These are phyloP conservation scores for Papilio demoleus DNA, from an alignment of 2,888 invertebrate species.

Conservation along the genomic window DNA sequence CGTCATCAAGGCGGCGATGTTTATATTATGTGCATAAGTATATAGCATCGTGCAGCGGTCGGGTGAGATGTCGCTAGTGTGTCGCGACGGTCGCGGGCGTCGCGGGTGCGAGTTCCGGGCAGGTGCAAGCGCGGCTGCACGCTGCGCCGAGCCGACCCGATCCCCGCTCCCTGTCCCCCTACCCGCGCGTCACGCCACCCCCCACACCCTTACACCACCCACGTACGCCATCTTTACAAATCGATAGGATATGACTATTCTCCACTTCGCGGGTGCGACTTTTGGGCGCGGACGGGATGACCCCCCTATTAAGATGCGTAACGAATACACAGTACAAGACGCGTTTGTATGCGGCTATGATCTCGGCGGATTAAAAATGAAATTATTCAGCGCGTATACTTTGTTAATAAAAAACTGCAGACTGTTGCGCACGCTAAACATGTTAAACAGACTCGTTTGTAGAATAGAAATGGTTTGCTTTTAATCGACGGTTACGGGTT, in stretches of 20 bases:
- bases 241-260: constrained; percentile 85
- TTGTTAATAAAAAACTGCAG: constrained; percentile 8
- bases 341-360: constrained; percentile 25
- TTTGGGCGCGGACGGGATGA: constrained; percentile 80
- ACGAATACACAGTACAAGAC: constrained; percentile 61
- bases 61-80: constrained; percentile 49
- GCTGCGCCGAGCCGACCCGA: constrained; percentile 77
- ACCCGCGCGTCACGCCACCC: constrained; percentile 57
- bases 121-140: constrained; percentile 80
- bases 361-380: constrained; percentile 22
- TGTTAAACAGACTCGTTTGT: constrained; percentile 22
- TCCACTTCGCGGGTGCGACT: constrained; percentile 80
- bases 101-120: constrained; percentile 55
- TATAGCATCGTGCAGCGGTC: constrained; percentile 24
- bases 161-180: constrained; percentile 61
- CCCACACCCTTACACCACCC: constrained; percentile 58
- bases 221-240: constrained; percentile 83
- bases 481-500: constrained; percentile 1
- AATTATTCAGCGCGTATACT: constrained; percentile 26
- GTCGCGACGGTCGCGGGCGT: constrained; percentile 65
- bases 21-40: not conserved
- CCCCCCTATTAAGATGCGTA: constrained; percentile 74
- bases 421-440: not conserved
- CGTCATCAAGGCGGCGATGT: constrained; percentile 44
- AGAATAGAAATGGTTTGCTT: constrained; percentile 5